Base-by-base conservation (phyloP, 2,888 invertebrate species). In the Platynereis dumerilii region DNA sequence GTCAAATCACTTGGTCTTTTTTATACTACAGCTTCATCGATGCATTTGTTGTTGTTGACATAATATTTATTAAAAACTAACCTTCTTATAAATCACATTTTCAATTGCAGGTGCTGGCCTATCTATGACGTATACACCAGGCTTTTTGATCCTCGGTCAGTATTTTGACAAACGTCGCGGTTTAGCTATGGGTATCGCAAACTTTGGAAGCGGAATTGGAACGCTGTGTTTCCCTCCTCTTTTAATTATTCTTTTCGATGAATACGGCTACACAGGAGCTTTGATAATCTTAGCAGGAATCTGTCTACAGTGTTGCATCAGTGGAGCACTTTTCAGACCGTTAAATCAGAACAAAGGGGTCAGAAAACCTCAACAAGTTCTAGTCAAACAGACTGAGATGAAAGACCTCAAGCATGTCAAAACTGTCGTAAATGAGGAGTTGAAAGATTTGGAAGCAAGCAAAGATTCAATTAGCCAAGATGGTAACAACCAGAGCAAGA, bases 251-350 rank as follows among this genome's bases (percentile, higher is more conserved):
- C 22, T 48, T 3, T 48, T 48, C 17, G 7, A 20, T 22, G 20
- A 48, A n/a, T 48, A 48, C 22, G 48, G 48, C 48, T 48, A 48
- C n/a, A 22, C n/a, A 5, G 48, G 48, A 5, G 48, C 48, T 7
- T n/a, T 48, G 3, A n/a, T 48, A 3, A n/a, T 48, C 20, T 22
- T 48, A n/a, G 48, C 20, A 48, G 48, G 48, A 7, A 48, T 48
- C n/a, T 48, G 20, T 22, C n/a, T 48, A n/a, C n/a, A 48, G 20
- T 48, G 48, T n/a, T 48, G 48, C 17, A n/a, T 48, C n/a, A 48
- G 48, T 22, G 48, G 20, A 22, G 48, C 48, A 3, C 22, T 48
- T 7, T 48, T 48, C 48, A 48, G 48, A n/a, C 48, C 48, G 3
- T n/a, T 48, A n/a, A 22, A 48, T 20, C 48, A n/a, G 7, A 48